phyloP scores from a whole-genome alignment of 2,113 vertebrate species.

The Falco punctatus region DNA sequence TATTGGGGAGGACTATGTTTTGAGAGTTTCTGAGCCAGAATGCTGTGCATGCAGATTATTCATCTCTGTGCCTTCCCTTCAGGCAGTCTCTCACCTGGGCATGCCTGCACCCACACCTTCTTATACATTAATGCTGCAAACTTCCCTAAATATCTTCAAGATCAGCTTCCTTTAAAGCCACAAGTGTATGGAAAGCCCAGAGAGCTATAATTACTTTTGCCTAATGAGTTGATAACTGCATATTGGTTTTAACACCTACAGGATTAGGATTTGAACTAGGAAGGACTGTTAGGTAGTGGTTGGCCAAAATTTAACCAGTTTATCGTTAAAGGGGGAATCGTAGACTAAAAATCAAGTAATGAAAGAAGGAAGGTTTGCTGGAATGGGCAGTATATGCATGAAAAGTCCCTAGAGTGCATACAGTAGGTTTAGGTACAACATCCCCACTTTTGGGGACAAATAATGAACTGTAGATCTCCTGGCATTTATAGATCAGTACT shows the following conservation, averaged over 20 bases:
- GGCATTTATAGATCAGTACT: background rate
- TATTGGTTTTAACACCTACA: background rate
- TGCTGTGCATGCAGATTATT: background rate
- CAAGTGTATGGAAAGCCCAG: background rate
- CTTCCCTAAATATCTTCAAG: background rate
- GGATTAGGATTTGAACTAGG: background rate
- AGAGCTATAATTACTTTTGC: background rate
- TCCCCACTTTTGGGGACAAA: background rate
- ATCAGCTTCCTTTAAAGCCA: background rate
- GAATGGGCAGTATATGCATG: background rate
- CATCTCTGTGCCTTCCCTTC: background rate
- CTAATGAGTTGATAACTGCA: background rate
- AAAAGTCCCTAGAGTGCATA: background rate
- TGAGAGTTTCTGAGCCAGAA: slow-evolving; percentile 14
- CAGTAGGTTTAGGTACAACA: background rate
- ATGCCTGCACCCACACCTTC: background rate
- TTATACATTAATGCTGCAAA: background rate
- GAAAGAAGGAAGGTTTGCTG: background rate
- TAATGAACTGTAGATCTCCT: background rate
- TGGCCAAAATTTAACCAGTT: background rate
- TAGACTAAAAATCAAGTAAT: background rate
- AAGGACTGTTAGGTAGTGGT: background rate
- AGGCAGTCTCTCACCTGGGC: slow-evolving; percentile 11
- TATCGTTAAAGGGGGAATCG: background rate
- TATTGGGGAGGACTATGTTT: background rate